Base-by-base conservation (phyloP, 1,140 invertebrate genomes). In the Drosophila nebulosa region DNA sequence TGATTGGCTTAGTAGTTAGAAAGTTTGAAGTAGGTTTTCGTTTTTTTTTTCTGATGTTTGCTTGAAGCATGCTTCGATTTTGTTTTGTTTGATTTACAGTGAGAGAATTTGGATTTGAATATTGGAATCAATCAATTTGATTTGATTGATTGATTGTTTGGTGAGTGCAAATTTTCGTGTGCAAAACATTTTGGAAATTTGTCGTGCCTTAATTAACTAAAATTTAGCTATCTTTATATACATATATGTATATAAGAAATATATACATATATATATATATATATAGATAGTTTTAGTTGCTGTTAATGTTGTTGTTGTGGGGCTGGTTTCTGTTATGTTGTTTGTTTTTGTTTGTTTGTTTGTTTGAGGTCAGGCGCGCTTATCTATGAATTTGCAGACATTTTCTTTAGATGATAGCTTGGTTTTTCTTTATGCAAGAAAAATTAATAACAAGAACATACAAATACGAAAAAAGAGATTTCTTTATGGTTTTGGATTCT, bases 401-500 rank as follows among this genome's bases (percentile, higher is more conserved):
- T 89, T 90, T 90, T 90, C 89, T 86, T 89, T 89, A 77, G 74
- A 88, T 90, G 89, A 90, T 76, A 90, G 85, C 52, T 30, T 55
- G 14, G 52, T 89, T 79, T 90, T 90, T 74, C 79, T 85, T 84
- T 89, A 67, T 88, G 78, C 70, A 81, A 67, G 76, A 74, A 75
- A 89, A 90, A 89, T 90, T 89, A 90, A 46, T 46, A 46, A 90
- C 89, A 90, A 90, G 66, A 90, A 90, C 89, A 90, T 89, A 90
- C 89, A 90, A 90, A 90, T 90, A 90, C 89, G 89, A 90, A 90
- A 90, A 90, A 90, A 90, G 89, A 90, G 89, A 90, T 90, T 90
- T 90, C 66, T 81, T 75, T 77, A 36, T 65, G 61, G 52, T 35
- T 59, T 51, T 62, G 61, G 61, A 42, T 72, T 72, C 64, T 69